Conservation (phyloP, 2,113 vertebrate species). For the Lampris megalopsis region DNA sequence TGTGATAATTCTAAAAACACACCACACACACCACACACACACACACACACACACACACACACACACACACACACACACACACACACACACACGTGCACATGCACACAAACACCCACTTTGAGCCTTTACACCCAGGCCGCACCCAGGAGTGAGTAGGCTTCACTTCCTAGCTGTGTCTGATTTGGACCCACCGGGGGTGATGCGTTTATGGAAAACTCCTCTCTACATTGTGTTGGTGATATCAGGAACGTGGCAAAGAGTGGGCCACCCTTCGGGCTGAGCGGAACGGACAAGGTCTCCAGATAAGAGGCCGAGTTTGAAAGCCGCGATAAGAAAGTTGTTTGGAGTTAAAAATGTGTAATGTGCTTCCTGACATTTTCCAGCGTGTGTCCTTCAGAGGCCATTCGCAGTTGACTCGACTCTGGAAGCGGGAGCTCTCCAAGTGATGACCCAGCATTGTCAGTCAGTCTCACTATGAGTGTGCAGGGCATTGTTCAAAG, state of each 20-base stretch:
- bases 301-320: constrained; percentile 56
- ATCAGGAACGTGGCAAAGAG: constrained; percentile 48
- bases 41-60: constrained; percentile 15
- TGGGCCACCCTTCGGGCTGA: constrained; percentile 35
- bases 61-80: constrained; percentile 18
- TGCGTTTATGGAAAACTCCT: constrained; percentile 64
- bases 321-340: constrained; percentile 45
- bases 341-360: constrained; percentile 45
- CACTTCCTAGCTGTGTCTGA: constrained; percentile 60
- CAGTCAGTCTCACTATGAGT: constrained; percentile 28
- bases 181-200: constrained; percentile 54
- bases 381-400: constrained; percentile 13
- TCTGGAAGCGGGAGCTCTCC: not conserved
- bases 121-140: constrained; percentile 38
- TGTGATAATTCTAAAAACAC: constrained; percentile 15
- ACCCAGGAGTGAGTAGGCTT: constrained; percentile 70
- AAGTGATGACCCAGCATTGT: constrained; percentile 17
- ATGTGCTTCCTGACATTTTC: constrained; percentile 56
- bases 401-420: constrained; percentile 28
- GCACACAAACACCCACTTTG: constrained; percentile 20
- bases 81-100: constrained; percentile 18
- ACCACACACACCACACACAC: constrained; percentile 15
- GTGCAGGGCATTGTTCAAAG: constrained; percentile 11
- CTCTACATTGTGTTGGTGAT: constrained; percentile 54
- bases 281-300: constrained; percentile 39